Evolutionary conservation across 2,797 vertebrate genomes (phyloP), one percentile per base, ranked within the genome.

Genomic region (Myotis planiceps): DNA sequence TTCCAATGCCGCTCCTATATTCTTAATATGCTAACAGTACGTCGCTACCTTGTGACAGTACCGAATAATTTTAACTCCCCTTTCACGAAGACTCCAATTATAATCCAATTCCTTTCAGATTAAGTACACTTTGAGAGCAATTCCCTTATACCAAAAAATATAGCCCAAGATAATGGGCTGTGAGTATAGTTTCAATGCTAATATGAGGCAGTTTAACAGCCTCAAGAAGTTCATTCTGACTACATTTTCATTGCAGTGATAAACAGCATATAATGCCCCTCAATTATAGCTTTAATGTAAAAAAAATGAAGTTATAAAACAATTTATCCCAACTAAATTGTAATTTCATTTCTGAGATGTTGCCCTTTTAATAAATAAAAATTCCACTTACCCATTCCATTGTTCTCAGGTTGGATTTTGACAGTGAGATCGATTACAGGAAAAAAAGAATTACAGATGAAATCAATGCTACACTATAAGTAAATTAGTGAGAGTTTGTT

Each of bases 21-120:
- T 96, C 85, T 97, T 97, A 98, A 97, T 95, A 95, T 96, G 91
- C 90, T 81, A 92, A 97, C 92, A 97, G 96, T 91, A 60, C 74
- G 76, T 81, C 92, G 95, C 97, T 97, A 95, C 96, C 96, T 84
- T 88, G 63, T 51, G 74, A 97, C 95, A 98, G 97, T 90, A 96
- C 88, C 94, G 96, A 98, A 98, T 98, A 97, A 98, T 97, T 98
- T 98, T 97, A 98, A 98, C 97, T 96, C 96, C 69, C 81, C 91
- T 97, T 98, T 98, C 97, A 94, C 96, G 97, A 98, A 96, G 96
- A 97, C 96, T 98, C 97, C 95, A 98, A 98, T 98, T 98, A 98
- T 98, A 98, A 98, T 98, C 97, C 98, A 98, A 98, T 98, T 98
- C 97, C 96, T 94, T 96, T 98, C 97, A 98, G 98, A 98, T 98